phyloP scores from a whole-genome alignment of 2,113 vertebrate species.

The Oryzias celebensis region DNA sequence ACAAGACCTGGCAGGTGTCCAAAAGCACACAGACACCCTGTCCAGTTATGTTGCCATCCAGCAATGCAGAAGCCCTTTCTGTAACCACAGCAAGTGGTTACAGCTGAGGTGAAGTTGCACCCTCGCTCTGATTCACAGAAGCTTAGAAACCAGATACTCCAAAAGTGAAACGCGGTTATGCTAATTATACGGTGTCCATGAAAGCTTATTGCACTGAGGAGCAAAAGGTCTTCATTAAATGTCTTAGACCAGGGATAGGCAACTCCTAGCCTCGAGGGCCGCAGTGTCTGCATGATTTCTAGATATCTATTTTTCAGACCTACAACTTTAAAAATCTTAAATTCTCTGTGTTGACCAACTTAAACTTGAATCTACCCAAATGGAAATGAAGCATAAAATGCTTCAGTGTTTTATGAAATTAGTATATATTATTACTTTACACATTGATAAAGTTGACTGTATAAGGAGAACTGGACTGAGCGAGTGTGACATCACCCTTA shows the following conservation, averaged over 20 bases:
- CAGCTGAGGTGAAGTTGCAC: background rate
- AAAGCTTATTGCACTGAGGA: conserved; percentile 12
- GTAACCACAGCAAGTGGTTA: background rate
- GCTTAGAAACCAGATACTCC: conserved; percentile 16
- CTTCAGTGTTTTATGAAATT: no score
- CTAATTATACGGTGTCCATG: background rate
- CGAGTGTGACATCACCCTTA: no score
- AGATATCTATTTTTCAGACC: no score
- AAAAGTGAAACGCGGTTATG: conserved; percentile 12
- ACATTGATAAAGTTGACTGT: no score
- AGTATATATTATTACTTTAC: no score
- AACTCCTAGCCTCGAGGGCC: no score
- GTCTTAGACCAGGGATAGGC: background rate
- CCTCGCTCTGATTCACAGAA: conserved; percentile 31
- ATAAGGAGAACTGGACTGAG: no score
- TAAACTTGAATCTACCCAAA: no score
- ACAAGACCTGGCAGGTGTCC: conserved; percentile 52
- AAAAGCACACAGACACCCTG: conserved; percentile 47
- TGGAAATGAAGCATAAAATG: no score
- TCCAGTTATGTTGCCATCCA: conserved; percentile 39
- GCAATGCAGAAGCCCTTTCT: conserved; percentile 4
- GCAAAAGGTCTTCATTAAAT: background rate
- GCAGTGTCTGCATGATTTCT: no score
- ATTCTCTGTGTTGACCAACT: no score
- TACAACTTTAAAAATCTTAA: no score